These are phyloP conservation scores for Tyto alba DNA, from an alignment of 2,113 vertebrate species.

Conservation along the genomic window DNA sequence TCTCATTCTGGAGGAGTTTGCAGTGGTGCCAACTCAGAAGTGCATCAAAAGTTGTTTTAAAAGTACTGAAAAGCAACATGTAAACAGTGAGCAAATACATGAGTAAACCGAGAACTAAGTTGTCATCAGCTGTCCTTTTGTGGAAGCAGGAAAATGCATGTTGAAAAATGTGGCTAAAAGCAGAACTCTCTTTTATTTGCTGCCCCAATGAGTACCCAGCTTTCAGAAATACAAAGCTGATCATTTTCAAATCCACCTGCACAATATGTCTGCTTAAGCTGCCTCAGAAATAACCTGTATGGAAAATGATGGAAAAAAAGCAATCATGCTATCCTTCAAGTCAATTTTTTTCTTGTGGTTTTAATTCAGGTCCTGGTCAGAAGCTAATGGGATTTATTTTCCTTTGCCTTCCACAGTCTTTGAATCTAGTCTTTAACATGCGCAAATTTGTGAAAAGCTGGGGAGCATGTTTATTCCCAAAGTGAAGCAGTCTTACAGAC, in stretches of 20 bases:
- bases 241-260: background rate
- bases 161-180: background rate
- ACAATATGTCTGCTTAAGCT: background rate
- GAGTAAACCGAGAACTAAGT: background rate
- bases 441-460: background rate
- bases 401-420: background rate
- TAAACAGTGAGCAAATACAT: background rate
- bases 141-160: background rate
- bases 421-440: background rate
- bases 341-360: background rate
- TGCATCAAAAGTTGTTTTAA: background rate
- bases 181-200: background rate
- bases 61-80: background rate
- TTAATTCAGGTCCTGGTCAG: background rate
- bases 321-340: background rate
- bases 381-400: background rate
- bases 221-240: background rate
- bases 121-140: background rate
- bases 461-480: background rate
- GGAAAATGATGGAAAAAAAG: background rate
- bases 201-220: background rate
- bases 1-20: background rate
- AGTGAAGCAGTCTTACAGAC: slow-evolving; percentile 3
- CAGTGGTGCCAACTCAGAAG: background rate
- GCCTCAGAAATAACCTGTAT: background rate